Conservation (phyloP, 30 jellyfish, hydroid and myxozoan genomes). For the Catostylus mosaicus region DNA sequence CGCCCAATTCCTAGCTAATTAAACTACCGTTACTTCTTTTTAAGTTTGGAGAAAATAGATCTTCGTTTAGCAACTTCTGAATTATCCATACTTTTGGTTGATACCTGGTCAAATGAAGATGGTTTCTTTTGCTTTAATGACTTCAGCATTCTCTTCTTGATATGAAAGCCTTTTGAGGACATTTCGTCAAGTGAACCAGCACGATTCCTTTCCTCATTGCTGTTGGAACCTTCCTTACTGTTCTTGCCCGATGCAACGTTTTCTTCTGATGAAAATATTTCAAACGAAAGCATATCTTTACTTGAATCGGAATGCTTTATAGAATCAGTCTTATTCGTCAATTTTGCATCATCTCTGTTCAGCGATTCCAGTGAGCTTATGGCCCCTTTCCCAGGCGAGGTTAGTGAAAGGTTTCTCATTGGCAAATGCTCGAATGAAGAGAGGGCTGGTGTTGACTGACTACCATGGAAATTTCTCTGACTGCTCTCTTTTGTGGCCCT, state of each 20-base stretch:
- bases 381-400: neutral
- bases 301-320: neutral
- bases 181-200: slow-evolving; percentile 40
- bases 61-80: slow-evolving; percentile 20
- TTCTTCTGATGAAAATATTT: slow-evolving; percentile 16
- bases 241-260: neutral
- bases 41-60: slow-evolving; percentile 50
- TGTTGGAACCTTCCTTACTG: neutral
- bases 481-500: neutral
- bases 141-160: slow-evolving; percentile 24
- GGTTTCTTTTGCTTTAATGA: slow-evolving; percentile 26
- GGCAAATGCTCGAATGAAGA: slow-evolving; percentile 8
- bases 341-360: neutral
- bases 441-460: slow-evolving; percentile 46
- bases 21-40: slow-evolving; percentile 16
- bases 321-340: neutral
- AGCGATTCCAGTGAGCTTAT: neutral
- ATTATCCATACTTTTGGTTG: slow-evolving; percentile 16
- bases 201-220: neutral
- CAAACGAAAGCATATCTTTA: slow-evolving; percentile 8
- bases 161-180: neutral
- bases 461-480: slow-evolving; percentile 5
- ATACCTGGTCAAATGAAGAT: slow-evolving; percentile 20
- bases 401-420: slow-evolving; percentile 13
- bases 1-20: too few species aligned